Evolutionary conservation across 2,113 vertebrate genomes (phyloP).

Genomic region (Pteronura brasiliensis): DNA sequence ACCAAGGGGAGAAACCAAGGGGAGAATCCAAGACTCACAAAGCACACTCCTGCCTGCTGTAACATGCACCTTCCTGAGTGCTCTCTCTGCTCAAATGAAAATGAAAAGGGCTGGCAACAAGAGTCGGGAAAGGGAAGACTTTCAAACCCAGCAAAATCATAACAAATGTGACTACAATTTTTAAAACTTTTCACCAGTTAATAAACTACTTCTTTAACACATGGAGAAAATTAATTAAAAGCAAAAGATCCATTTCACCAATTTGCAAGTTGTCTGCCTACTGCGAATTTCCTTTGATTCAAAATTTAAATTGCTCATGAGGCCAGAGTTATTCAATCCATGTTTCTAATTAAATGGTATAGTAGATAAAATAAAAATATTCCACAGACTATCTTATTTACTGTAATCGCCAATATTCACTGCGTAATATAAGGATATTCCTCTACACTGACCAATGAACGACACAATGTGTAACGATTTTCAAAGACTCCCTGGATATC

Average conservation of each 20-base stretch:
- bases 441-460: not conserved
- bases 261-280: not conserved
- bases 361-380: not conserved
- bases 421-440: not conserved
- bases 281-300: slow-evolving; percentile 15
- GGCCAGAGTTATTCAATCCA: not conserved
- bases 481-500: not conserved
- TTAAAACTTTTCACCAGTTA: not conserved
- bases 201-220: not conserved
- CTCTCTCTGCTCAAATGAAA: not conserved
- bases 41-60: not conserved
- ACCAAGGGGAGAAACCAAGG: not conserved
- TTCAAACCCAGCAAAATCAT: not conserved
- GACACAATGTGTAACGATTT: not conserved
- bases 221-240: not conserved
- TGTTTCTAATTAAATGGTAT: not conserved
- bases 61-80: not conserved
- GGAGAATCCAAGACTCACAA: not conserved
- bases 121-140: not conserved
- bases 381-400: not conserved
- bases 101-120: not conserved
- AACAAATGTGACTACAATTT: not conserved
- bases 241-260: not conserved
- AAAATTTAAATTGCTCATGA: not conserved
- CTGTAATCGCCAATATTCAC: not conserved